Conservation (phyloP, 2,888 invertebrate genomes). For the Leucophora obtusa region DNA sequence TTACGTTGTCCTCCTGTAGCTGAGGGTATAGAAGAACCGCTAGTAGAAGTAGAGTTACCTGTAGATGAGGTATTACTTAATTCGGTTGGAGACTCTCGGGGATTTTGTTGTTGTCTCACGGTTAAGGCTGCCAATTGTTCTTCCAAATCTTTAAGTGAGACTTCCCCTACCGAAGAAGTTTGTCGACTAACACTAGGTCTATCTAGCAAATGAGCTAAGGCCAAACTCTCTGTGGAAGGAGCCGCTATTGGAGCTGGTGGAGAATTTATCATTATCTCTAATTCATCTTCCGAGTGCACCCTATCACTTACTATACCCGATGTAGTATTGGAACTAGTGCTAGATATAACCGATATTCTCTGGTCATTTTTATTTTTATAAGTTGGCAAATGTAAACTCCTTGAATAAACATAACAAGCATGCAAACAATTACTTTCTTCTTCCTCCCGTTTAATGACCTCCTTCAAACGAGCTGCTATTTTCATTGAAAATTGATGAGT, state of each 20-base stretch:
- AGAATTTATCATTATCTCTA: constrained; percentile 91
- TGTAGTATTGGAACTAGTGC: constrained; percentile 97
- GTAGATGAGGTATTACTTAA: constrained; percentile 63
- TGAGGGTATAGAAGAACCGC: constrained; percentile 67
- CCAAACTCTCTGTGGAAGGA: constrained; percentile 91
- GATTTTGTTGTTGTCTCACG: constrained; percentile 71
- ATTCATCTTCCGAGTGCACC: constrained; percentile 95
- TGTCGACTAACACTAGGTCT: constrained; percentile 81
- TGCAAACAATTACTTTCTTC: constrained; percentile 86
- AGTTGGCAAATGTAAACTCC: constrained; percentile 81
- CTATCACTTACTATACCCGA: constrained; percentile 97
- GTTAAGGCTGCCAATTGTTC: constrained; percentile 79
- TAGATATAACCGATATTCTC: constrained; percentile 93
- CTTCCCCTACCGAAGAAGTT: constrained; percentile 80
- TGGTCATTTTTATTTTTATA: constrained; percentile 87
- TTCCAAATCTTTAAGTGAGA: constrained; percentile 78
- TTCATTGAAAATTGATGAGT: constrained; percentile 98
- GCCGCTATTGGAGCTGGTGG: constrained; percentile 86
- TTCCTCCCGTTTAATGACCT: constrained; percentile 90
- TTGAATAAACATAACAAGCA: constrained; percentile 87
- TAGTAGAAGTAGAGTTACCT: constrained; percentile 66
- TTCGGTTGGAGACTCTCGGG: constrained; percentile 69
- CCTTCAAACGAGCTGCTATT: constrained; percentile 90
- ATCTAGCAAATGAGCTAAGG: constrained; percentile 87
- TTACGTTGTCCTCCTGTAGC: constrained; percentile 65